Evolutionary conservation across 2,888 invertebrate genomes (phyloP).

Genomic region (Diarsia mendica): DNA sequence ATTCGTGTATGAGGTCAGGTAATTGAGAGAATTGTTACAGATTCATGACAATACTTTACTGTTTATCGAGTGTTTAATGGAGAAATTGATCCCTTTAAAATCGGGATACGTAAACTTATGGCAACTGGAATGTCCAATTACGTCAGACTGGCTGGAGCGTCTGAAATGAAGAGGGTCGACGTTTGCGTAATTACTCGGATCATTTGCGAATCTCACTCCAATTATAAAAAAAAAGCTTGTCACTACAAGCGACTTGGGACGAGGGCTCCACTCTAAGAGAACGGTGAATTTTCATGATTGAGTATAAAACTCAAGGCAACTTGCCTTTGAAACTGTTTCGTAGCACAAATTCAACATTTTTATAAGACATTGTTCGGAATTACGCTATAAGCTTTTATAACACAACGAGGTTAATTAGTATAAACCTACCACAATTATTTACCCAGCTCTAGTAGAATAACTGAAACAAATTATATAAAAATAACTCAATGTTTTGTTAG

Average conservation of each 20-base stretch:
- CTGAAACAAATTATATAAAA: constrained; percentile 9
- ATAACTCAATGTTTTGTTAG: not conserved
- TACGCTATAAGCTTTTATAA: not conserved
- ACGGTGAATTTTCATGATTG: constrained; percentile 75
- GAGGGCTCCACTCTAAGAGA: constrained; percentile 73
- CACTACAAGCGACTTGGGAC: constrained; percentile 80
- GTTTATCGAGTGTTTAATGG: constrained; percentile 58
- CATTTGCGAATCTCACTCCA: constrained; percentile 87
- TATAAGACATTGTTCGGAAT: constrained; percentile 16
- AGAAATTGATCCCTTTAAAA: constrained; percentile 71
- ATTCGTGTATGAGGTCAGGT: constrained; percentile 8
- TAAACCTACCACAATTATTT: not conserved
- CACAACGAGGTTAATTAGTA: not conserved
- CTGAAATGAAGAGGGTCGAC: constrained; percentile 89
- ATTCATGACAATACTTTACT: constrained; percentile 46
- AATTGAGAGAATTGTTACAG: constrained; percentile 27
- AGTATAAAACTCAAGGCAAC: constrained; percentile 73
- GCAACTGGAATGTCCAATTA: constrained; percentile 82
- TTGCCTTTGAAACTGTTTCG: constrained; percentile 47
- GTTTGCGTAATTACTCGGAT: constrained; percentile 89
- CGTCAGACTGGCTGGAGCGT: constrained; percentile 73
- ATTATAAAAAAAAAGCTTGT: constrained; percentile 86
- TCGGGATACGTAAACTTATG: constrained; percentile 71
- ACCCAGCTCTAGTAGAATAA: not conserved
- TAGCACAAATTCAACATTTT: constrained; percentile 27